Evolutionary conservation across 2,888 invertebrate species (phyloP).

Genomic region (Synergus japonicus): DNA sequence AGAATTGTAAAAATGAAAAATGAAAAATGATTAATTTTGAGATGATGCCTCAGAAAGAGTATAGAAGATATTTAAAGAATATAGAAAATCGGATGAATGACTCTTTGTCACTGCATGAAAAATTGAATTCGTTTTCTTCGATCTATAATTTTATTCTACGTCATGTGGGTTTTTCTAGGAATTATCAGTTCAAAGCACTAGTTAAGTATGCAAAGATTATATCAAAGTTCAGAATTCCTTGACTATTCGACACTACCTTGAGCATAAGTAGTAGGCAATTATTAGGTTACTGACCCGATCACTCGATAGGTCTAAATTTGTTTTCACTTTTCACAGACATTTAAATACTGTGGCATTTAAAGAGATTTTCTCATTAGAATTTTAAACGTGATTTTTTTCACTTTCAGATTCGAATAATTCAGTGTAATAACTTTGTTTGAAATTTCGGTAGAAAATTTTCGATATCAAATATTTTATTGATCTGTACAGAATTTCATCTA

Average conservation of each 20-base stretch:
- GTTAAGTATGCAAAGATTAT: conserved; percentile 6
- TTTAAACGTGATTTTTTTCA: neutral
- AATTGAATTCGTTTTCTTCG: neutral
- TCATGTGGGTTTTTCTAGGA: neutral
- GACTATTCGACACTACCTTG: conserved; percentile 4
- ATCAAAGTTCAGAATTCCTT: conserved; percentile 6
- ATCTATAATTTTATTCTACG: neutral
- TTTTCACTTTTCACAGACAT: neutral
- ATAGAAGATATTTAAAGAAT: too few relatives aligned
- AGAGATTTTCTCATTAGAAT: neutral
- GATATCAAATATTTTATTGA: too few relatives aligned
- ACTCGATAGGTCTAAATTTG: neutral
- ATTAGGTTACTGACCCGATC: conserved; percentile 15
- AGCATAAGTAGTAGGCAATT: conserved; percentile 2
- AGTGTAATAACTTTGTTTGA: too few relatives aligned
- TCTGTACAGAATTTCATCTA: too few relatives aligned
- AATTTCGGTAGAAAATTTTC: neutral
- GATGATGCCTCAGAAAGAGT: too few relatives aligned
- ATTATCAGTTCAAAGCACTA: neutral
- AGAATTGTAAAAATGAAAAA: too few relatives aligned
- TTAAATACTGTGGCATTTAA: neutral
- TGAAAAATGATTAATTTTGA: too few relatives aligned
- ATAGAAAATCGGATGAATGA: too few relatives aligned
- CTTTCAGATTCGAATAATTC: neutral
- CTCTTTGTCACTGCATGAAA: neutral